Percentiles rank a stretch among this genome's conserved stretches.
Evolutionary conservation across 2,888 invertebrate species (phyloP).

Genomic region (Agonopterix heracliana): DNA sequence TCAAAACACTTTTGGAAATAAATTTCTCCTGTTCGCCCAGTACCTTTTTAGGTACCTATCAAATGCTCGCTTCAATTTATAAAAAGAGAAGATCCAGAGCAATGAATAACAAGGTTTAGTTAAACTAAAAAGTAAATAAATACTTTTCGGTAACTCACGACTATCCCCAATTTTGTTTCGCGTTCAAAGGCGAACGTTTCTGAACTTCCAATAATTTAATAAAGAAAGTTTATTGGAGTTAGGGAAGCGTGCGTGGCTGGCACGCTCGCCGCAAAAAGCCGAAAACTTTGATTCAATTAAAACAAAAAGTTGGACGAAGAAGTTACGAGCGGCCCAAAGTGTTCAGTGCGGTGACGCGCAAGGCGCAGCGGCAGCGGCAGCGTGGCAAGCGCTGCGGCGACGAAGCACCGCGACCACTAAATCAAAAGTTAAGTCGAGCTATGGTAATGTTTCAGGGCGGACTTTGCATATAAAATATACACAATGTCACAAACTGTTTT

Average conservation of each 20-base stretch:
- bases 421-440: slow-evolving; percentile 33
- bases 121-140: slow-evolving; percentile 11
- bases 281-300: slow-evolving; percentile 76
- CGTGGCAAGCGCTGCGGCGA: slow-evolving; percentile 8
- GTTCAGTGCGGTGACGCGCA: slow-evolving; percentile 30
- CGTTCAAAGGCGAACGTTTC: slow-evolving; percentile 72
- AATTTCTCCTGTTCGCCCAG: too few species aligned
- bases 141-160: slow-evolving; percentile 39
- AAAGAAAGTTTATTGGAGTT: slow-evolving; percentile 67
- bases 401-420: slow-evolving; percentile 30
- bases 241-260: slow-evolving; percentile 70
- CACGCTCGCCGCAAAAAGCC: slow-evolving; percentile 73
- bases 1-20: too few species aligned
- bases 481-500: too few species aligned
- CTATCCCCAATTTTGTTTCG: slow-evolving; percentile 62
- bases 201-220: slow-evolving; percentile 75
- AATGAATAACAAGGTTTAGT: too few species aligned
- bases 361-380: slow-evolving; percentile 19
- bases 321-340: slow-evolving; percentile 54
- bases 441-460: not conserved
- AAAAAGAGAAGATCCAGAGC: too few species aligned
- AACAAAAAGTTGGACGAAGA: slow-evolving; percentile 68
- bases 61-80: too few species aligned
- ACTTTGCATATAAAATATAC: not conserved
- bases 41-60: too few species aligned